These are phyloP conservation scores for Gandaritis pyraliata DNA, from an alignment of 2,888 invertebrate genomes.

Conservation along the genomic window DNA sequence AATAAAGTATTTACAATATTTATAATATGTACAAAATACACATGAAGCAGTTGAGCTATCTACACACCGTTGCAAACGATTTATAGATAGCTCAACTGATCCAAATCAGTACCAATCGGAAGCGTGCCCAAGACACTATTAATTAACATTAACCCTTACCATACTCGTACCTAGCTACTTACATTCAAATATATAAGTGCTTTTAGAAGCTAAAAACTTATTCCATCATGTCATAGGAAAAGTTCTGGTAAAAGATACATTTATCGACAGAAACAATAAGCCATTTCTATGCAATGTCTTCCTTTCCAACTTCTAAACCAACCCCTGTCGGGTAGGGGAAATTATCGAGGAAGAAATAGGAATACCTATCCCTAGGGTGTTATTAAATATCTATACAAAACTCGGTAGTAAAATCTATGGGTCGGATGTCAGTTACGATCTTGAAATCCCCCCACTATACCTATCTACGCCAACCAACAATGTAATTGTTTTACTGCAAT, in stretches of 20 bases:
- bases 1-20: too few species aligned
- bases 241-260: slow-evolving; percentile 8
- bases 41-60: too few species aligned
- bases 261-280: slow-evolving; percentile 15
- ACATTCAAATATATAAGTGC: background rate
- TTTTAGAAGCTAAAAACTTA: background rate
- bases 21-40: too few species aligned
- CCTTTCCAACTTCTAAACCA: slow-evolving; percentile 9
- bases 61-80: too few species aligned
- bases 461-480: too few species aligned
- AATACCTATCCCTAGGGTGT: slow-evolving; percentile 33
- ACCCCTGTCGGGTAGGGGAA: slow-evolving; percentile 7
- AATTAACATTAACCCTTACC: too few species aligned
- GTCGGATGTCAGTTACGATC: slow-evolving; percentile 35
- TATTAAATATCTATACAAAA: slow-evolving; percentile 42
- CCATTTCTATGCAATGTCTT: slow-evolving; percentile 16
- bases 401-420: slow-evolving; percentile 33
- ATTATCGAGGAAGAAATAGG: slow-evolving; percentile 31
- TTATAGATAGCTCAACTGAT: too few species aligned
- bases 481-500: too few species aligned
- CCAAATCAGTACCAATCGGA: too few species aligned
- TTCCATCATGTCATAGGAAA: background rate
- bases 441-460: too few species aligned
- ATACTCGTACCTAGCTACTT: too few species aligned
- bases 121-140: too few species aligned